phyloP scores from a whole-genome alignment of 2,888 invertebrate species.

The Chymomyza procnemis region DNA sequence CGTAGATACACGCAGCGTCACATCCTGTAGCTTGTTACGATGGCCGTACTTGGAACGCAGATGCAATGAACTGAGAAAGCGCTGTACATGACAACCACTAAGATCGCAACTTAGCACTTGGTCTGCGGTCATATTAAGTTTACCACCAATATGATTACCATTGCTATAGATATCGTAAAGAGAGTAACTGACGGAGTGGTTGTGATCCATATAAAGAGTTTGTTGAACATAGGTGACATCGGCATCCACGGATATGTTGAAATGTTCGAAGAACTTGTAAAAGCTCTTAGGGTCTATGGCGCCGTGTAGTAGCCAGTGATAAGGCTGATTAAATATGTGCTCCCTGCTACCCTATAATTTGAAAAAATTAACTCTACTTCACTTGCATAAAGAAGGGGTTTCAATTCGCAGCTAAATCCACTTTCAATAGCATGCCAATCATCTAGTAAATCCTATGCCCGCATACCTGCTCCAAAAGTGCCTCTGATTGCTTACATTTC shows the following conservation, averaged over 20 bases:
- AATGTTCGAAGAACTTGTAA: slow-evolving; percentile 49
- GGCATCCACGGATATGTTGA: slow-evolving; percentile 73
- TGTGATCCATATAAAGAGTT: neutral
- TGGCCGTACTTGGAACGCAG: slow-evolving; percentile 63
- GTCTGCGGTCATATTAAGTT: slow-evolving; percentile 72
- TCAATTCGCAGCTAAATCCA: too few species aligned
- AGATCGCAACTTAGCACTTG: slow-evolving; percentile 56
- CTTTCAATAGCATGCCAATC: too few species aligned
- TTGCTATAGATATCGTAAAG: slow-evolving; percentile 77
- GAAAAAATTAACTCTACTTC: neutral
- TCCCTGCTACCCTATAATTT: slow-evolving; percentile 55
- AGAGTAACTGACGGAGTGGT: slow-evolving; percentile 26
- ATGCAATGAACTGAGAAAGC: slow-evolving; percentile 58
- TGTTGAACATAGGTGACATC: slow-evolving; percentile 65
- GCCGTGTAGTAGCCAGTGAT: slow-evolving; percentile 73
- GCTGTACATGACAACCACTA: slow-evolving; percentile 32
- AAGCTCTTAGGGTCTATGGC: slow-evolving; percentile 34
- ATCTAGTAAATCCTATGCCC: neutral
- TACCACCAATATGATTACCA: slow-evolving; percentile 74
- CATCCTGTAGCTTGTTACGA: slow-evolving; percentile 65
- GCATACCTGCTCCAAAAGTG: slow-evolving; percentile 46
- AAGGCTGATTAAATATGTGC: slow-evolving; percentile 64
- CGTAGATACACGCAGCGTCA: slow-evolving; percentile 66
- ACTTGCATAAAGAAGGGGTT: too few species aligned
- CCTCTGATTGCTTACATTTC: slow-evolving; percentile 46